Base-by-base conservation (phyloP, 2,888 invertebrate genomes). In the Lochmaea capreae region DNA sequence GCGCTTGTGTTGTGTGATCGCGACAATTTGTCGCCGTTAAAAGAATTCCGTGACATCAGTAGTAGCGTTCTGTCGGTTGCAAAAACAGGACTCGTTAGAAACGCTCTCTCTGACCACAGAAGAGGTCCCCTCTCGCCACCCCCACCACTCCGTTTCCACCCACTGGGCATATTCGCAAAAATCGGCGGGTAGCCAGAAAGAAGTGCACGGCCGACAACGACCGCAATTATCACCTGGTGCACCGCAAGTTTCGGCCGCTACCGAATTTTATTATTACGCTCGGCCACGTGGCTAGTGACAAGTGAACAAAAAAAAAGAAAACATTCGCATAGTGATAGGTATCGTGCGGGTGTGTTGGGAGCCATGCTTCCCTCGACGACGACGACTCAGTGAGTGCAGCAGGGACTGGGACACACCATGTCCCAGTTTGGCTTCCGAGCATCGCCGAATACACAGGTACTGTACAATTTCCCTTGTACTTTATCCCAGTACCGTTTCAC, bases 391-490 rank as follows among this genome's bases (percentile, higher is more conserved):
- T 86, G 86, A 86, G 85, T 85, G 84, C 83, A 83, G 80, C 84
- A 83, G 81, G 78, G 78, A 85, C 88, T 88, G 89, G 89, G 89
- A 88, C 89, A 88, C 89, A 91, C 86, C 89, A 90, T 91, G 91
- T 91, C 91, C 90, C 91, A 91, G 90, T 91, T 91, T 90, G 90
- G 90, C 86, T 90, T 90, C 87, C 88, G 91, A 88, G 89, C 90
- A 89, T 91, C 91, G 85, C 91, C 91, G 87, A 90, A 88, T 88
- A 90, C 89, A 87, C 91, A 91, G 91, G 91, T 91, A 87, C 76
- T 33, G 46, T 61, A 26, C 49, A 26, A 18, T 52, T 68, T 26
- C 16, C 9, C 54, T 18, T 18, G 43, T 58, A 43, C 16, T 42
- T 42, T 16, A 9, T 26, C 26, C 49, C n/a, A 61, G 49, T 61